Conservation (phyloP, 1,140 invertebrate genomes). For the Heliconius melpomene region DNA sequence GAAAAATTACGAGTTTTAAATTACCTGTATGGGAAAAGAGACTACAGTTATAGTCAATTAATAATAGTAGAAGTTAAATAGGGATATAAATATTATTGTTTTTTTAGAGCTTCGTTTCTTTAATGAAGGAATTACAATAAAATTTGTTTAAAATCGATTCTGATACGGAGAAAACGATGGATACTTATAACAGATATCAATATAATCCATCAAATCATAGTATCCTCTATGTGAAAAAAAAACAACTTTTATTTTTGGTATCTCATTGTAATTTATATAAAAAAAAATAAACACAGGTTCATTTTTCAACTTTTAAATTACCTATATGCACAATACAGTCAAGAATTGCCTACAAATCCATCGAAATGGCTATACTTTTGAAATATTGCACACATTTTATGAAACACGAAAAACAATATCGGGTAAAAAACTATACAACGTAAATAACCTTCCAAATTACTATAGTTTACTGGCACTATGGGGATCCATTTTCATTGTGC, state of each 20-base stretch:
- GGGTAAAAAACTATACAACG: neutral
- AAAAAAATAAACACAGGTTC: neutral
- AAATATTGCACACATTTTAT: conserved; percentile 15
- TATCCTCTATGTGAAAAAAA: too few species aligned
- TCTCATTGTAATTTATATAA: too few species aligned
- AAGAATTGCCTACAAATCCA: conserved; percentile 7
- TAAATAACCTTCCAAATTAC: conserved; percentile 30
- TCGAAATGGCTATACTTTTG: neutral
- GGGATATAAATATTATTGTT: too few species aligned
- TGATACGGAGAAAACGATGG: too few species aligned
- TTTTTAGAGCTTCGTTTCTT: too few species aligned
- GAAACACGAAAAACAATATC: conserved; percentile 27
- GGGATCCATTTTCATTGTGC: conserved; percentile 38
- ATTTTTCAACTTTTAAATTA: neutral
- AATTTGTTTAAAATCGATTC: too few species aligned
- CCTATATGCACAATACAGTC: neutral
- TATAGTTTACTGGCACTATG: conserved; percentile 32
- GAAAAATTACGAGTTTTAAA: neutral
- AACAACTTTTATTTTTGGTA: too few species aligned
- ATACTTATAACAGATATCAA: too few species aligned
- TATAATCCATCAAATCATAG: too few species aligned
- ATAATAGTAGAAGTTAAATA: too few species aligned
- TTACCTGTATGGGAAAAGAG: neutral
- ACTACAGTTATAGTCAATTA: too few species aligned
- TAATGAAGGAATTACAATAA: too few species aligned